Base-by-base conservation (phyloP, 2,888 invertebrate genomes). In the Plebejus anna region DNA sequence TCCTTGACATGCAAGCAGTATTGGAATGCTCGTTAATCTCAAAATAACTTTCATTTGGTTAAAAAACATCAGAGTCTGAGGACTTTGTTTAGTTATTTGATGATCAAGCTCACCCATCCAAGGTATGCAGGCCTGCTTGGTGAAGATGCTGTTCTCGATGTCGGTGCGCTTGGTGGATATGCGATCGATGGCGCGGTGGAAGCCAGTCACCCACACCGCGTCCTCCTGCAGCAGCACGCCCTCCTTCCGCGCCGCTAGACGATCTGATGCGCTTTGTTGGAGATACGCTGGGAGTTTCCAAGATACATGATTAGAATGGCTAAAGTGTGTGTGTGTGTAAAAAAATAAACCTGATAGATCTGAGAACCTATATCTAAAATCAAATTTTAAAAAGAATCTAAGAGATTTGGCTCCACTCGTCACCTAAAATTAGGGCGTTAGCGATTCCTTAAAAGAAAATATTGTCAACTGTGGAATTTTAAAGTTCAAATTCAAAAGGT, bases 101-200 rank as follows among this genome's bases (percentile, higher is more conserved):
- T 59, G 57, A 22, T 57, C 16, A 22, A 22, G 9, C 84, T 84
- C 79, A 91, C 91, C 91, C 91, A 91, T 91, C 84, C 86, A 85
- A 57, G 86, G 82, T 59, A 89, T 82, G 80, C 91, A 91, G 57
- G 85, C 87, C 79, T 91, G 90, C 79, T 82, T 75, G 1, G 88
- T 90, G 80, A 84, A 91, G 4, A 80, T 61, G 4, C 79, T 82
- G 0, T 80, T 75, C 4, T 80, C 75, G 42, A 83, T 81, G 9
- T 83, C 81, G 1, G 70, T 70, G 4, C 80, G 78, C 7, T 79
- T 81, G 4, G 77, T 78, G 13, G 83, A 80, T 2, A 86, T 79
- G 55, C 79, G 78, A 71, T 84, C 57, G 75, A 88, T 78, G 11
- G 80, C 76, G 3, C 83, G 81, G 71, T 85, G 79, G 76, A 87